Base-by-base conservation (phyloP, 2,113 vertebrate genomes). In the Tylochromis polylepis region DNA sequence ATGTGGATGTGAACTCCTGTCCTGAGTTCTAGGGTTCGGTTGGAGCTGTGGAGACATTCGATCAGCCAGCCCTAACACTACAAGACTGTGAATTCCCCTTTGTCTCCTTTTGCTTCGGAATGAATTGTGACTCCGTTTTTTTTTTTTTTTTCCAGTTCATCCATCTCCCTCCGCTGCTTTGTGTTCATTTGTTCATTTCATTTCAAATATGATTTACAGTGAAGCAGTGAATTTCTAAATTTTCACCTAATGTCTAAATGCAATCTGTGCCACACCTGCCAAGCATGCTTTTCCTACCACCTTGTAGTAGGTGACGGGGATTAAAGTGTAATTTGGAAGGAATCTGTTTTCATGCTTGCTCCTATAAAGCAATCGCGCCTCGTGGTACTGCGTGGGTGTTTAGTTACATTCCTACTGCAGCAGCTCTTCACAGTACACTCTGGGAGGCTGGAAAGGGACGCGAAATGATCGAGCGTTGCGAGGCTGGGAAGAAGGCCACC, bases 271-370 rank as follows among this genome's bases (percentile, higher is more conserved):
- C 49, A 20, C 77, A 82, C 70, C 85, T 84, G 82, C 67, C 57
- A 67, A 77, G 18, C 56, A 3, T 20, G n/a, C 65, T 86, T 84
- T 6, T 22, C 20, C 67, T 11, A 5, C 79, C 36, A 5, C 81
- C 84, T 86, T 82, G 79, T 83, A 36, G 82, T 79, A 41, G 83
- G 79, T 79, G 82, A 85, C 22, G 2, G 34, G 87, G 89, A 91
- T 91, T 92, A 72, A 56, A 85, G 83, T 83, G 58, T 79, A 72
- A 88, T 87, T 83, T 87, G 1, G 78, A 46, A 89, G 86, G 87
- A 92, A 78, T 93, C 60, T 31, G 53, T 85, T 84, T 87, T 43
- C 18, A 59, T 20, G 85, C 83, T 82, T 57, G 79, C 80, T 22
- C 49, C 60, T 80, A 67, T 81, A 34, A 60, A 85, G 70, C 88